Evolutionary conservation across 2,888 invertebrate species (phyloP), one percentile per base, ranked within the genome.

Genomic region (Phaedon cochleariae): DNA sequence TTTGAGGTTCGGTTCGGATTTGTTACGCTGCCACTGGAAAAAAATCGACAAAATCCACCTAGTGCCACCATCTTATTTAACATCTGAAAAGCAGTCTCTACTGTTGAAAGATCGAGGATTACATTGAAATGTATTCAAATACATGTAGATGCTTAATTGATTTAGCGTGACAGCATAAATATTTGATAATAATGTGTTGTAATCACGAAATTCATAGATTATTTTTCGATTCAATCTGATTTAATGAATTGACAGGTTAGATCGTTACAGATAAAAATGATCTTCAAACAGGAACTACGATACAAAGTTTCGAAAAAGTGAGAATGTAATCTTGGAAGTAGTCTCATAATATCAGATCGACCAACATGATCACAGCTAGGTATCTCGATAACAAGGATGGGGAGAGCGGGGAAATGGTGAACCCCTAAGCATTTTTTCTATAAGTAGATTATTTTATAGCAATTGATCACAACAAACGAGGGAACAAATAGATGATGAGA

Each of bases 11-110:
- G 88, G 86, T 55, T 67, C 69, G 29, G 81, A 81, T 51, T 81
- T 80, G 46, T 83, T 83, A n/a, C 78, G 76, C 79, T 89, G 89
- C 89, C 89, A 90, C 85, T 90, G 85, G 72, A 87, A 86, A 65
- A 73, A 72, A 34, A 34, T 34, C 31, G 31, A 34, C 31, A 34
- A 10, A 34, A 34, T 34, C 31, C 10, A 34, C 31, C 10, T 5
- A 34, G 31, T 9, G 31, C 31, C 6, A 34, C 31, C 15, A 4
- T 41, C 41, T 41, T 15, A 41, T 41, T 34, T n/a, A 15, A 41
- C 6, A 41, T 12, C 15, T 41, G 41, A 12, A 41, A 41, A 41
- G 41, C 12, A 41, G 41, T 41, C 2, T 15, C 41, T 41, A 15
- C n/a, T 41, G 41, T 41, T 41, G 41, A 15, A n/a, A 15, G n/a